Base-by-base conservation (phyloP, 2,888 invertebrate genomes). In the Phytoseiulus persimilis region DNA sequence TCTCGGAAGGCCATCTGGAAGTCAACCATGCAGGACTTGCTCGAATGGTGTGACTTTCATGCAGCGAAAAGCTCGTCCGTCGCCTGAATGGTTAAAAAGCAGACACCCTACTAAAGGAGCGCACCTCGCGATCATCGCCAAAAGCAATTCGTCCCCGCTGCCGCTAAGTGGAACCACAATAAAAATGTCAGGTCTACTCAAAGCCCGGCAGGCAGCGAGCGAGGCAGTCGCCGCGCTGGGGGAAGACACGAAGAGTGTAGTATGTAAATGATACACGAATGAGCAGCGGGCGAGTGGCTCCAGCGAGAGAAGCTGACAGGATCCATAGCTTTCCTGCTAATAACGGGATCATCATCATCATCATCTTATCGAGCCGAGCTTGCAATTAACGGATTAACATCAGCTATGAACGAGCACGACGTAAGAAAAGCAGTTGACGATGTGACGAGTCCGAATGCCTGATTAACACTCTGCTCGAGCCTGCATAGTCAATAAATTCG, bases 221-320 rank as follows among this genome's bases (percentile, higher is more conserved):
- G 14, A 46, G 46, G 46, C 65, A 23, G 65, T 65, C 18, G 65
- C 23, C 14, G 65, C 65, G 65, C 65, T 65, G 65, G 65, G 65
- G 65, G 65, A 65, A 65, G 9, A 65, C 65, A 65, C 5, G 28
- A 18, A 65, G 65, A 65, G 14, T 65, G 65, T 65, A 65, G 65
- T 65, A 65, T 65, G 65, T 65, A 65, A 65, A 65, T 65, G 65
- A 65, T 65, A 65, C 65, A 65, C 65, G 65, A 65, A 65, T 65
- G 65, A 65, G 18, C 65, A 65, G 65, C 65, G 5, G 18, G 65
- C 5, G 65, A 14, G 14, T 23, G 65, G 23, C 18, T 65, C 1
- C 65, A 28, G 23, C 65, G 65, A 65, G 65, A 3, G 65, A 18
- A 65, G 65, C 5, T 18, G 65, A 65, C 28, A 2, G 39, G 39